These are phyloP conservation scores for Agriopis aurantiaria DNA, from an alignment of 2,888 invertebrate genomes.

Conservation along the genomic window DNA sequence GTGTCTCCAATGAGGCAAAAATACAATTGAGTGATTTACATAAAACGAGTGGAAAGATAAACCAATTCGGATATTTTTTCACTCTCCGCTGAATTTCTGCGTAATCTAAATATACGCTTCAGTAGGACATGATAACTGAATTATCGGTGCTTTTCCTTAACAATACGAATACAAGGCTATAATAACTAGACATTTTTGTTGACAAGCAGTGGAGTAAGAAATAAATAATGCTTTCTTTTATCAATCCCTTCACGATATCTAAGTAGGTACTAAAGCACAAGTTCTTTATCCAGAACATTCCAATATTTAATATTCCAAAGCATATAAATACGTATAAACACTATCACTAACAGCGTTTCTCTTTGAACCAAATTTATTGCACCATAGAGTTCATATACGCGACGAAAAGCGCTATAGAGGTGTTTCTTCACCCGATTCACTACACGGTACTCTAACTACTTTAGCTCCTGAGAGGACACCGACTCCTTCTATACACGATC, in stretches of 20 bases:
- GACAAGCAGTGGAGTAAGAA: background rate
- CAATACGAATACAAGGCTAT: background rate
- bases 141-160: constrained; percentile 1
- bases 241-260: constrained; percentile 49
- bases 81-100: constrained; percentile 15
- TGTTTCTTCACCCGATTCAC: constrained; percentile 77
- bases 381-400: constrained; percentile 71
- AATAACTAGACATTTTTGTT: background rate
- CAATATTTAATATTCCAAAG: constrained; percentile 60
- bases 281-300: constrained; percentile 58
- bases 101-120: constrained; percentile 14
- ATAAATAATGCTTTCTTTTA: constrained; percentile 11
- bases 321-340: constrained; percentile 59
- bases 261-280: constrained; percentile 60
- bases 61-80: constrained; percentile 14
- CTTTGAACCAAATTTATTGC: constrained; percentile 67
- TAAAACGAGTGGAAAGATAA: constrained; percentile 25
- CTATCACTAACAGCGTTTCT: constrained; percentile 50
- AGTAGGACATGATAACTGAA: constrained; percentile 3
- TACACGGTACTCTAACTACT: constrained; percentile 75
- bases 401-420: constrained; percentile 74
- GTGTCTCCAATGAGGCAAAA: constrained; percentile 12
- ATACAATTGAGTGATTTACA: constrained; percentile 14
- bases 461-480: constrained; percentile 78
- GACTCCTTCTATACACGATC: constrained; percentile 80